phyloP scores from a whole-genome alignment of 2,113 vertebrate genomes.

The Antennarius striatus region DNA sequence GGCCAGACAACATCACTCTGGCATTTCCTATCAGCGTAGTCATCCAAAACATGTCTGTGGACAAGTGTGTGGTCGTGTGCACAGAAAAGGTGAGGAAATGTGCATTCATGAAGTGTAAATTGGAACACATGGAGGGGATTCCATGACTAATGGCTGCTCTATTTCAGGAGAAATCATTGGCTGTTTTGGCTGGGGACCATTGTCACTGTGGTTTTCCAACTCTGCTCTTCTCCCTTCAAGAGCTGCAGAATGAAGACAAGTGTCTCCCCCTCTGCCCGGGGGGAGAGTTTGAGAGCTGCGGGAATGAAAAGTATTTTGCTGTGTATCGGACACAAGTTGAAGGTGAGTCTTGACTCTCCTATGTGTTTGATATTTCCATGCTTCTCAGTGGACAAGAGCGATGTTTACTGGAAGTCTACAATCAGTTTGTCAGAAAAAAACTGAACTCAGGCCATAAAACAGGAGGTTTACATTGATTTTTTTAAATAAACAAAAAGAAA shows the following conservation, averaged over 20 bases:
- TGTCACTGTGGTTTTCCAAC: conserved; percentile 95
- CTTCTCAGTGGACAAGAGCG: too few species aligned
- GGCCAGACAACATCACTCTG: conserved; percentile 86
- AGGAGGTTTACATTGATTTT: too few species aligned
- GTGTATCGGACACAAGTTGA: conserved; percentile 98
- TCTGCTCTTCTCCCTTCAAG: conserved; percentile 88
- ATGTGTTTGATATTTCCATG: too few species aligned
- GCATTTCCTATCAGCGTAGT: conserved; percentile 84
- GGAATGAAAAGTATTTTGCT: conserved; percentile 87
- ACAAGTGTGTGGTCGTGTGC: conserved; percentile 96
- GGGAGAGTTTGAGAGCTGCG: conserved; percentile 93
- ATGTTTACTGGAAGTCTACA: too few species aligned
- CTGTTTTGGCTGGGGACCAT: conserved; percentile 83
- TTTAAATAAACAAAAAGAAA: too few species aligned
- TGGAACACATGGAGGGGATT: neutral
- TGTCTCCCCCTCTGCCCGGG: conserved; percentile 87
- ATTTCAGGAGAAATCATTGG: conserved; percentile 89
- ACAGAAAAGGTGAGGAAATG: conserved; percentile 86
- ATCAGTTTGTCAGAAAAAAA: too few species aligned
- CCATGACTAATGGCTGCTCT: conserved; percentile 16
- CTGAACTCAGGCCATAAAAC: too few species aligned
- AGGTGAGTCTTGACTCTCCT: conserved; percentile 77
- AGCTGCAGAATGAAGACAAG: conserved; percentile 88
- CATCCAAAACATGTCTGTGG: conserved; percentile 93
- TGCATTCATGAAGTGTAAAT: conserved; percentile 1